Percentiles rank a stretch among this genome's conserved stretches.
Evolutionary conservation across 1,140 invertebrate species (phyloP).

Genomic region (Aleiodes sp.): DNA sequence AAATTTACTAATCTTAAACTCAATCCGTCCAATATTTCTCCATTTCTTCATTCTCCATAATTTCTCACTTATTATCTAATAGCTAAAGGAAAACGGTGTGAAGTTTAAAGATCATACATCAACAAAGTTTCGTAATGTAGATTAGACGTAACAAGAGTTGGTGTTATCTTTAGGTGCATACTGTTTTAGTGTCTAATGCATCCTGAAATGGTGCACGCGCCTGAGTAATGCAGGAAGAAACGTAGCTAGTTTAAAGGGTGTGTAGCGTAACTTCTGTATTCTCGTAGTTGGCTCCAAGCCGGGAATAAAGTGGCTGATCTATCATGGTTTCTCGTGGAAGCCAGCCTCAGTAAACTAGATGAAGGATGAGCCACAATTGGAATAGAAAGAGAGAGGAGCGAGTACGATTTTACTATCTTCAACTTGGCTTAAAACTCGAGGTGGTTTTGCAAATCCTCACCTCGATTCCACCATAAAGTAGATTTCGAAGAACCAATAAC

Average conservation of each 20-base stretch:
- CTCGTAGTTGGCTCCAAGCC: constrained; percentile 43
- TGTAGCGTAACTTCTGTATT: constrained; percentile 11
- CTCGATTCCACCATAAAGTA: not conserved
- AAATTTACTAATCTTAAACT: too few relatives aligned
- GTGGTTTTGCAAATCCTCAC: not conserved
- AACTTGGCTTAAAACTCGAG: constrained; percentile 3
- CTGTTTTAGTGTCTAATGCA: constrained; percentile 34
- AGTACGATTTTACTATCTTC: not conserved
- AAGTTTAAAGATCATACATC: constrained; percentile 26
- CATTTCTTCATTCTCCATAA: too few relatives aligned
- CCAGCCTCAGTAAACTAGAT: not conserved
- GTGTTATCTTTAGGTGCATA: constrained; percentile 38
- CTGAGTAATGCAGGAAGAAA: constrained; percentile 8
- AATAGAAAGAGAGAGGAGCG: not conserved
- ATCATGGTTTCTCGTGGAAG: constrained; percentile 38
- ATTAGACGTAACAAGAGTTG: constrained; percentile 44
- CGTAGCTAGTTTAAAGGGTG: constrained; percentile 32
- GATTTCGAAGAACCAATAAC: not conserved
- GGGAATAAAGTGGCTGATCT: constrained; percentile 53
- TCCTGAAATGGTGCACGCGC: constrained; percentile 39
- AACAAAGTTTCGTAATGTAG: constrained; percentile 42
- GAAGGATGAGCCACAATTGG: not conserved
- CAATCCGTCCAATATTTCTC: too few relatives aligned
- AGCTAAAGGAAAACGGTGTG: too few relatives aligned
- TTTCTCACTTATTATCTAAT: too few relatives aligned